Conservation (phyloP, 92 coral and sea anemone genomes). For the Zoanthus sansibaricus region DNA sequence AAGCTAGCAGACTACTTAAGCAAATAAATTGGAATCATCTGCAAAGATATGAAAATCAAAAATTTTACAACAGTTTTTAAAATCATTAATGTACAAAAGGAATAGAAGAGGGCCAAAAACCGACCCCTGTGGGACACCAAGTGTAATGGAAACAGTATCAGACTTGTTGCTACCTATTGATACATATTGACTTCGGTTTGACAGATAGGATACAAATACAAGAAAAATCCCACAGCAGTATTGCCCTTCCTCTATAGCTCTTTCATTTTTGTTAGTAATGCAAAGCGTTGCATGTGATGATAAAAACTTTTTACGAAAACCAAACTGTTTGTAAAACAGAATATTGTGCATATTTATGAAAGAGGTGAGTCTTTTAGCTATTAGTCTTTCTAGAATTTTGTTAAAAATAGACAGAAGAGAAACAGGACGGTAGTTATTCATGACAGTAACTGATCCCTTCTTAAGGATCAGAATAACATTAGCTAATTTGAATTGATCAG, state of each 20-base stretch:
- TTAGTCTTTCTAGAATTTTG: not conserved
- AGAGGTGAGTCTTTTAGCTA: not conserved
- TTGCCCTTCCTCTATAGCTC: too few relatives aligned
- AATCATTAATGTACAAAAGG: too few relatives aligned
- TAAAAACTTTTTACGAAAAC: too few relatives aligned
- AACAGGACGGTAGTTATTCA: too few relatives aligned
- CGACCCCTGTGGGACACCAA: not conserved
- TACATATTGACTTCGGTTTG: too few relatives aligned
- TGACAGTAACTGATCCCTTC: too few relatives aligned
- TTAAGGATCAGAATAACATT: not conserved
- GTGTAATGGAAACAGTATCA: conserved; percentile 22
- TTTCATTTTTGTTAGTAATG: too few relatives aligned
- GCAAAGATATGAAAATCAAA: conserved; percentile 17
- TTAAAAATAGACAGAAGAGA: not conserved
- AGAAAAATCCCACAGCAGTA: too few relatives aligned
- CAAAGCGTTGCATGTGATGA: not conserved
- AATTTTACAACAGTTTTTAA: not conserved
- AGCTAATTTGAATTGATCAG: not conserved
- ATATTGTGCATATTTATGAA: too few relatives aligned
- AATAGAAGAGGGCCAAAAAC: too few relatives aligned
- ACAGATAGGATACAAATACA: not conserved
- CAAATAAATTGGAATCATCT: conserved; percentile 5
- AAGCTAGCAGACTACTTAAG: not conserved
- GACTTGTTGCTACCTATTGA: not conserved
- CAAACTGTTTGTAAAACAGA: too few relatives aligned